A percentile compares a stretch with the other conserved stretches of the same genome.
These are phyloP conservation scores for Pristionchus fissidentatus DNA, from an alignment of 2,888 invertebrate genomes.

Conservation along the genomic window DNA sequence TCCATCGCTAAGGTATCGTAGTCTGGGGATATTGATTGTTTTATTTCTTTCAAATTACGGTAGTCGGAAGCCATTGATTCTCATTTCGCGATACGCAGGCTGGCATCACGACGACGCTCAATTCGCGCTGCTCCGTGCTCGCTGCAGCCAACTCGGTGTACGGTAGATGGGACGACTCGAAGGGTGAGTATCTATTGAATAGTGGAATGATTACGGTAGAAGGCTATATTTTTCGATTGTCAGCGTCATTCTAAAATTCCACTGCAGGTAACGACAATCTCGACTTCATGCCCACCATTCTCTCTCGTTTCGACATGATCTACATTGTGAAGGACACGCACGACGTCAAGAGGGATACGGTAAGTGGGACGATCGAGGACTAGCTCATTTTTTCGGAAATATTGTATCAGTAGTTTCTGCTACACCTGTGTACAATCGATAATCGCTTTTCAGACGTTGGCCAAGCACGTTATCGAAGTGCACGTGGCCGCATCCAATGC, in stretches of 20 bases:
- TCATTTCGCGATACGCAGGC: constrained; percentile 80
- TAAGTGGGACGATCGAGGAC: constrained; percentile 73
- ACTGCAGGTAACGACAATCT: constrained; percentile 93
- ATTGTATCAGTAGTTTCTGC: not conserved
- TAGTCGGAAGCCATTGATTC: not conserved
- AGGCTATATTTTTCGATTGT: not conserved
- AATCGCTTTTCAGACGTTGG: constrained; percentile 80
- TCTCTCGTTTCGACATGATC: constrained; percentile 99
- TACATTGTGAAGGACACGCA: constrained; percentile 99
- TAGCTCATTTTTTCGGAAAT: not conserved
- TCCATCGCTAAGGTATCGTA: constrained; percentile 90
- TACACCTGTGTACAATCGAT: too few species aligned
- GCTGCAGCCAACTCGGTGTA: constrained; percentile 99
- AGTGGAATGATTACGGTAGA: not conserved
- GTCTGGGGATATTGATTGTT: not conserved
- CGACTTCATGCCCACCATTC: constrained; percentile 99
- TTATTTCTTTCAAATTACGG: not conserved
- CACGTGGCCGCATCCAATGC: constrained; percentile 85
- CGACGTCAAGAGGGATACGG: constrained; percentile 88
- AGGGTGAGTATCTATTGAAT: constrained; percentile 41
- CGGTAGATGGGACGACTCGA: constrained; percentile 96
- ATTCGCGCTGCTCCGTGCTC: constrained; percentile 97
- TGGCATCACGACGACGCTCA: constrained; percentile 97
- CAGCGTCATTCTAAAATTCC: too few species aligned
- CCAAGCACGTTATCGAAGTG: constrained; percentile 95